These are phyloP conservation scores for Boulengeromyrus knoepffleri DNA, from an alignment of 2,113 vertebrate species.

Conservation along the genomic window DNA sequence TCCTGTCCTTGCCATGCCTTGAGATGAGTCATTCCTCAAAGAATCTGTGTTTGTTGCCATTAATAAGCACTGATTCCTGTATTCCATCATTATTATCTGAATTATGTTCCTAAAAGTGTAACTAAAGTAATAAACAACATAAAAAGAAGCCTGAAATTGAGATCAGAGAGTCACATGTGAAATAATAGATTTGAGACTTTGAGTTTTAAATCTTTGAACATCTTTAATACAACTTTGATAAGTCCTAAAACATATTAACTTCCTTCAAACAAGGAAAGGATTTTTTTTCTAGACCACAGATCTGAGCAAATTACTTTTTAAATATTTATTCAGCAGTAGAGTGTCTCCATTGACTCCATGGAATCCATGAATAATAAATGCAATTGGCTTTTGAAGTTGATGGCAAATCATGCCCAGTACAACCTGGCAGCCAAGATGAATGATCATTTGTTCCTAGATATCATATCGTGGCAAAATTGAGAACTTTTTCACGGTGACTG, in stretches of 20 bases:
- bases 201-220: constrained; percentile 3
- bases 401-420: constrained; percentile 2
- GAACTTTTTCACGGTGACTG: not conserved
- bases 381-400: constrained; percentile 4
- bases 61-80: not conserved
- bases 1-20: not conserved
- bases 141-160: not conserved
- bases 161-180: not conserved
- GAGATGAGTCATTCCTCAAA: not conserved
- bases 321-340: not conserved
- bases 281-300: not conserved
- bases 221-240: constrained; percentile 8
- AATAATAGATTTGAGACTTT: not conserved
- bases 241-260: constrained; percentile 6
- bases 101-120: not conserved
- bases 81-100: not conserved
- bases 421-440: not conserved
- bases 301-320: not conserved
- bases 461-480: not conserved
- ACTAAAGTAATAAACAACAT: not conserved
- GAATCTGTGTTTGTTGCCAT: not conserved
- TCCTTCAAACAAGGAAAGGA: not conserved
- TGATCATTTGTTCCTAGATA: not conserved
- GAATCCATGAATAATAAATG: constrained; percentile 10
- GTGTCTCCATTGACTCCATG: not conserved